phyloP scores from a whole-genome alignment of 1,140 invertebrate species.

The Sweltsa coloradensis region DNA sequence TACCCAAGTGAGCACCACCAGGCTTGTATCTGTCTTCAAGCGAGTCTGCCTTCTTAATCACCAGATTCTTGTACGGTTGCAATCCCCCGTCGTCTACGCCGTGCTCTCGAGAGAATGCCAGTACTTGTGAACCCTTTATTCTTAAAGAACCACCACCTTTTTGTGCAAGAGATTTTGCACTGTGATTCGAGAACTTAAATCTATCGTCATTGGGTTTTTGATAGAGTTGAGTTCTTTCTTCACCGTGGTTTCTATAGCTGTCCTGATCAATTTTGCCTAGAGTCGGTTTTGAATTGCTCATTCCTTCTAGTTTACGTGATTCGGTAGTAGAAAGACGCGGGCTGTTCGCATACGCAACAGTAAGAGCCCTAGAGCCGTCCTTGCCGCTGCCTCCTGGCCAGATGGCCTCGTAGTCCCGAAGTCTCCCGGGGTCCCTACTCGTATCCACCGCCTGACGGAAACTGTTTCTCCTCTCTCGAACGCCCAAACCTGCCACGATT shows the following conservation, averaged over 20 bases:
- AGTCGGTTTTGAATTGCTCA: neutral
- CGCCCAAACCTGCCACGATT: slow-evolving; percentile 23
- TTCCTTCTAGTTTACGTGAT: too few species aligned
- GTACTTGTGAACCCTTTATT: too few species aligned
- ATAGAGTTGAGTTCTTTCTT: neutral
- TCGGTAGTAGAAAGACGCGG: too few species aligned
- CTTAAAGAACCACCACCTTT: too few species aligned
- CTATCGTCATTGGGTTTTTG: neutral
- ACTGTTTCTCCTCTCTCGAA: slow-evolving; percentile 30
- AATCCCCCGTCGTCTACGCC: too few species aligned
- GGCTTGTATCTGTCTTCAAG: too few species aligned
- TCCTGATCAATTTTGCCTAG: slow-evolving; percentile 2
- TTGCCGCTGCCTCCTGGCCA: slow-evolving; percentile 7
- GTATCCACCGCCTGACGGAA: slow-evolving; percentile 30
- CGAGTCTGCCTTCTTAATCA: too few species aligned
- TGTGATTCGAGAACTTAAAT: too few species aligned
- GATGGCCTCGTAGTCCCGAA: slow-evolving; percentile 14
- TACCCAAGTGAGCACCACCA: too few species aligned
- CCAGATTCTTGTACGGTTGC: too few species aligned
- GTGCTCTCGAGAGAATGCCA: too few species aligned
- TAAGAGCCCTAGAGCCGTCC: neutral
- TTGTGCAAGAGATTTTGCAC: too few species aligned
- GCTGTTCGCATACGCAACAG: neutral
- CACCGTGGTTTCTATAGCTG: neutral
- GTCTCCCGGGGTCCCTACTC: slow-evolving; percentile 9